These are phyloP conservation scores for Leptinotarsa lineolata DNA, from an alignment of 1,140 invertebrate species.

Conservation along the genomic window DNA sequence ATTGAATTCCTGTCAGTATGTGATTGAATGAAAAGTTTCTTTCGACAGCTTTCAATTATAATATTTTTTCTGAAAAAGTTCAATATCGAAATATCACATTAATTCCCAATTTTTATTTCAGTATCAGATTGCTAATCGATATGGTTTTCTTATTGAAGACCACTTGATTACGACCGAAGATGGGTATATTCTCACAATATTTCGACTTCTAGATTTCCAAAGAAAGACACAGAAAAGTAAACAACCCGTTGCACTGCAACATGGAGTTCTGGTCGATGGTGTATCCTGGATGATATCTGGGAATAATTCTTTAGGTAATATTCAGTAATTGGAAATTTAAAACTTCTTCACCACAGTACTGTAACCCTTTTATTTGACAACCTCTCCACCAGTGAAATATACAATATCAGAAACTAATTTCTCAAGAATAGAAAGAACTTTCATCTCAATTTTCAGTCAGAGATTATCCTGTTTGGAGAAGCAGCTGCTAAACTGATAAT, in stretches of 20 bases:
- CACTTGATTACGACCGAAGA: constrained; percentile 7
- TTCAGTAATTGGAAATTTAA: background rate
- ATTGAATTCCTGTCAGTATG: no score
- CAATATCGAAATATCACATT: background rate
- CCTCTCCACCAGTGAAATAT: no score
- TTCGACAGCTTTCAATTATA: no score
- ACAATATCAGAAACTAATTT: no score
- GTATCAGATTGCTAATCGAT: background rate
- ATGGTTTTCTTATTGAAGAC: constrained; percentile 5
- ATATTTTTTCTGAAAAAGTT: no score
- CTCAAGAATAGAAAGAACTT: no score
- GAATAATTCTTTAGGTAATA: constrained; percentile 17
- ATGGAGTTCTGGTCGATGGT: constrained; percentile 17
- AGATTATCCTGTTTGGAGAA: no score
- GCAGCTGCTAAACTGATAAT: no score
- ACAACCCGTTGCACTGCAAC: constrained; percentile 5
- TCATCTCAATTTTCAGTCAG: no score
- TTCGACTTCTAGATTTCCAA: background rate
- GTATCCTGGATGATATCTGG: constrained; percentile 18
- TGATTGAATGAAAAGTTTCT: no score
- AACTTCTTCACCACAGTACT: no score
- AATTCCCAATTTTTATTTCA: background rate
- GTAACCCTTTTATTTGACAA: no score
- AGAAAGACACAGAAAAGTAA: background rate
- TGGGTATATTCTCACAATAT: constrained; percentile 23